Evolutionary conservation across 2,888 invertebrate genomes (phyloP).

Genomic region (Deroplatys truncata): DNA sequence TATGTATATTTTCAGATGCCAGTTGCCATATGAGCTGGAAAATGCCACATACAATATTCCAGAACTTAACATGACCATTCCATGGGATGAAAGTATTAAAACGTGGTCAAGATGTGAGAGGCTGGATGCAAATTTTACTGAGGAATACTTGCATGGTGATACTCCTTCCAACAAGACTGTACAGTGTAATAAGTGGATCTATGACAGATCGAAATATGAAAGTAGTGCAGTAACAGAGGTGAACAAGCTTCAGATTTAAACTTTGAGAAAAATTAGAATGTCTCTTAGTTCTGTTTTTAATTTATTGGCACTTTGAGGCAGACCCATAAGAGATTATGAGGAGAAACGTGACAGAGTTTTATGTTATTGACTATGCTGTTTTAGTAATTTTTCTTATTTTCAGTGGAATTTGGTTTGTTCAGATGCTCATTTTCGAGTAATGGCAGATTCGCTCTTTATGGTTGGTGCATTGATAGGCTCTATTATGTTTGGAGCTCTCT

Average conservation of each 20-base stretch:
- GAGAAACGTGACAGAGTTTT: too few relatives aligned
- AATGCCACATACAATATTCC: conserved; percentile 52
- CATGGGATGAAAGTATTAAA: conserved; percentile 47
- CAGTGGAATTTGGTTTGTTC: conserved; percentile 67
- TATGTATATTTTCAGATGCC: conserved; percentile 56
- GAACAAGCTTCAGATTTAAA: too few relatives aligned
- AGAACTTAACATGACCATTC: conserved; percentile 50
- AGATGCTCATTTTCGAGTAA: conserved; percentile 57
- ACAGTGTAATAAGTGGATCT: conserved; percentile 55
- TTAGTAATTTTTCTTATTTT: conserved; percentile 5
- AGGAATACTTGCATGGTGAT: conserved; percentile 39
- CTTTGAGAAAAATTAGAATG: too few relatives aligned
- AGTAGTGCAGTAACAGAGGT: conserved; percentile 64
- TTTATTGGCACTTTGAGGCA: too few relatives aligned
- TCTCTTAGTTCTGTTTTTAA: too few relatives aligned
- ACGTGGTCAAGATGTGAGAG: conserved; percentile 53
- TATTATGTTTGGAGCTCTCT: conserved; percentile 66
- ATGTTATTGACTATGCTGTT: too few relatives aligned
- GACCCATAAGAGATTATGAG: too few relatives aligned
- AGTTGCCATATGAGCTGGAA: conserved; percentile 52
- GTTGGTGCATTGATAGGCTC: conserved; percentile 69
- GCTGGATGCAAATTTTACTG: conserved; percentile 46
- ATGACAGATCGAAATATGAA: conserved; percentile 55
- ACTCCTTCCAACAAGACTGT: conserved; percentile 38
- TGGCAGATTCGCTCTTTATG: conserved; percentile 66